Evolutionary conservation across 1,140 invertebrate genomes (phyloP), one percentile per base, ranked within the genome.

Genomic region (Drosophila jambulina): DNA sequence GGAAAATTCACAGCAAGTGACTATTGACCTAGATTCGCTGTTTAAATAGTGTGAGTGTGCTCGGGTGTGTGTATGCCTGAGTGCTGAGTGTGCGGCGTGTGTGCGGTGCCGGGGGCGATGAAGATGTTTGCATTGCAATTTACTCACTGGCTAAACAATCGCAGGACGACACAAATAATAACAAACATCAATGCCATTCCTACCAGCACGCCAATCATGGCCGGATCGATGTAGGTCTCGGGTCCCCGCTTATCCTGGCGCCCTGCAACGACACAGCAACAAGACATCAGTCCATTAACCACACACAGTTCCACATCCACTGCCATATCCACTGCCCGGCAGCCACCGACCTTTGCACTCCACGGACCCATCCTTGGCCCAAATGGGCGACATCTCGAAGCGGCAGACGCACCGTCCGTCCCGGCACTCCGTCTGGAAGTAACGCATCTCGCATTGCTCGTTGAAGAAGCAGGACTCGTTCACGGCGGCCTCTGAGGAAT

Each of bases 181-280:
- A 98, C 95, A 93, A 98, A 98, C 97, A 98, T 98, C 56, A 98
- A 94, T 64, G 96, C 97, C 95, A 98, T 96, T 34, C 96, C 97
- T 53, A 97, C 96, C 71, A 98, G 95, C 48, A 98, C 96, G 48
- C 96, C 96, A 87, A 98, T 97, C 97, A 98, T 98, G 25, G 97
- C 96, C 49, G 97, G 97, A 93, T 98, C 97, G 61, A 97, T 93
- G 83, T 96, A 95, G 56, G 94, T 94, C 61, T 95, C 94, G 49
- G 78, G 48, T 72, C 80, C 91, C 29, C 78, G 75, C 56, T 91
- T 92, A 32, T 92, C 88, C 64, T 81, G 77, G 48, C 91, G 91
- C 42, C 91, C 91, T 91, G 75, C 45, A 78, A 48, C 23, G 13
- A 54, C 15, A 75, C 51, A 82, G 65, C 64, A 64, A 75, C 48